Evolutionary conservation across 2,113 vertebrate species (phyloP).

Genomic region (crab-eating macaque (Macaca fascicularis)): DNA sequence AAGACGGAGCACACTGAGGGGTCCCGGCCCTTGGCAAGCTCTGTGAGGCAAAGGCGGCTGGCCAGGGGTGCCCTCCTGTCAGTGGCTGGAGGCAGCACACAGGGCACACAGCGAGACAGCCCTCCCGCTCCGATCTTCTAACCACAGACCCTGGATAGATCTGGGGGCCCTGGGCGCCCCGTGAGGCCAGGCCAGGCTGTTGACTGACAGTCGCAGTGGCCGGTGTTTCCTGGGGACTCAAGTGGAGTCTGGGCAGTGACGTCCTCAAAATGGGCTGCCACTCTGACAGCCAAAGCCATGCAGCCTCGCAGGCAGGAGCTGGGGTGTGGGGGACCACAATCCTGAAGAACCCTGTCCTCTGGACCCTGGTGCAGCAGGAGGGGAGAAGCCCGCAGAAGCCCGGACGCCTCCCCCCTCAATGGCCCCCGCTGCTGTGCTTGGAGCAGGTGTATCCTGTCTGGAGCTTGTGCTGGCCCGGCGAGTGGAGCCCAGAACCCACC

Average conservation of each 20-base stretch:
- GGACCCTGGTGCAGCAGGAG: not conserved
- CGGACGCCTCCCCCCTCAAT: no score
- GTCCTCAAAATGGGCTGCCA: not conserved
- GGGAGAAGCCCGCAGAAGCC: not conserved
- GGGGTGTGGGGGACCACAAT: not conserved
- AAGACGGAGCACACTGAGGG: not conserved
- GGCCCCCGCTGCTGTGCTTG: no score
- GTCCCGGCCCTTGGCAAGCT: fast-evolving
- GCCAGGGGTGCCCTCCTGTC: no score
- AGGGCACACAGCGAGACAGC: no score
- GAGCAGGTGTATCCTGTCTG: not conserved
- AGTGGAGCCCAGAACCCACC: not conserved
- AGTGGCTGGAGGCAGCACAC: no score
- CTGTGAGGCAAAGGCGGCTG: not conserved
- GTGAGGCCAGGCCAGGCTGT: not conserved
- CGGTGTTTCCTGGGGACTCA: not conserved
- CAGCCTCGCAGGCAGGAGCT: not conserved
- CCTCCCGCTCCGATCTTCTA: no score
- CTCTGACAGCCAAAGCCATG: not conserved
- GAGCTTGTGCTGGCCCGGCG: not conserved
- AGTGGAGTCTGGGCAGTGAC: no score
- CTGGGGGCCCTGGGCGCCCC: no score
- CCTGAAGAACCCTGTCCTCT: no score
- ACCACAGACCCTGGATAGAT: not conserved
- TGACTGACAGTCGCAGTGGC: not conserved